Conservation (phyloP, 2,888 invertebrate genomes). For the Drosophila peninsularis region DNA sequence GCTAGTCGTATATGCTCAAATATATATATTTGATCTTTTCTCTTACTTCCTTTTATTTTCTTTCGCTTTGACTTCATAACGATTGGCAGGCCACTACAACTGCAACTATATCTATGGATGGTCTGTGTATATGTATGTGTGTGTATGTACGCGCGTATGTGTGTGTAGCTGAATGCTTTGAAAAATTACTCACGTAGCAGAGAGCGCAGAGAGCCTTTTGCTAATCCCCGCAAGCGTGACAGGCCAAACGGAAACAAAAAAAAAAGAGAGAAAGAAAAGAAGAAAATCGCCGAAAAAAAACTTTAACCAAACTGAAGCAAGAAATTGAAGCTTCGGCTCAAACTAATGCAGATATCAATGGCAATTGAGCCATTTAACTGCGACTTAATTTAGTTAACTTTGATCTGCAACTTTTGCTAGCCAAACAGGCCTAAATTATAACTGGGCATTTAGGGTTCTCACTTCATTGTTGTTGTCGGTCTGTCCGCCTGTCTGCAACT, state of each 20-base stretch:
- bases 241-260: conserved; percentile 22
- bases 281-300: conserved; percentile 2
- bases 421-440: conserved; percentile 36
- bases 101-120: conserved; percentile 33
- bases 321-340: conserved; percentile 9
- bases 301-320: conserved; percentile 16
- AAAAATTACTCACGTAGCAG: conserved; percentile 67
- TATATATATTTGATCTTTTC: not conserved
- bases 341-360: conserved; percentile 21
- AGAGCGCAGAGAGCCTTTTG: conserved; percentile 27
- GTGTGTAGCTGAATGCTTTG: conserved; percentile 47
- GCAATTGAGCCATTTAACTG: conserved; percentile 31
- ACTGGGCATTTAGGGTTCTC: conserved; percentile 46
- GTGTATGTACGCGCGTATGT: conserved; percentile 14
- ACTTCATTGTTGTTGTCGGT: conserved; percentile 16
- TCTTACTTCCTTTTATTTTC: conserved; percentile 1
- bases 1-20: not conserved
- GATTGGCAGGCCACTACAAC: conserved; percentile 47
- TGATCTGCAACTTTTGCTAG: conserved; percentile 39
- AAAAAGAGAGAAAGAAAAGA: not conserved
- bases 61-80: conserved; percentile 47
- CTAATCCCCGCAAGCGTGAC: conserved; percentile 58
- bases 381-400: conserved; percentile 47
- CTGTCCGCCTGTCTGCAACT: conserved; percentile 15
- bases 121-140: not conserved